Base-by-base conservation (phyloP, 2,888 invertebrate species). In the Ecliptopera silaceata region DNA sequence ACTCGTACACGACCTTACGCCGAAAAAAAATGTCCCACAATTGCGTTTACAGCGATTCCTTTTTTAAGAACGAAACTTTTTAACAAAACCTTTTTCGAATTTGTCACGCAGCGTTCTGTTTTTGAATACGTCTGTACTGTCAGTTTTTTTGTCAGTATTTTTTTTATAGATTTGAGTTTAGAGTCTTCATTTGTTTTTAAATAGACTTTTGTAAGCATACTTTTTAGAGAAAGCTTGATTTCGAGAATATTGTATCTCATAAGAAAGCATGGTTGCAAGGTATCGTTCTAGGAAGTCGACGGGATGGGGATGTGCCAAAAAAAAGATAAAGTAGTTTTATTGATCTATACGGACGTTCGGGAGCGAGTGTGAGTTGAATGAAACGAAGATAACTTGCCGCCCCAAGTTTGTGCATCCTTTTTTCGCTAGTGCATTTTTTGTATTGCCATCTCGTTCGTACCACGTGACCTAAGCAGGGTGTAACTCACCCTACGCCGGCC, bases 311-410 rank as follows among this genome's bases (percentile, higher is more conserved):
- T 90, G 91, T 91, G 92, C 92, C 92, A 91, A 92, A 92, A 92
- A n/a, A 91, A 91, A 92, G 91, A 92, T 92, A 92, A 92, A 92
- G 91, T 91, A 91, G 91, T 92, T 92, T 92, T 92, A 92, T 92
- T 92, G 92, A 92, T 92, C 92, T 91, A 91, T 87, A 90, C 90
- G 89, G 90, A 91, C 90, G 86, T 89, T 88, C 87, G 83, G 84
- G 87, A 80, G 86, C 86, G 85, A 89, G 90, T 91, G 89, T 88
- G 90, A 88, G 91, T 90, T 90, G 90, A 90, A 90, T 89, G 91
- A 82, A 90, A 90, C 90, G 91, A 91, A 91, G 91, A 91, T 91
- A 91, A 91, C 91, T 91, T 90, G 84, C 91, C 90, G 90, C 91
- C 91, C 91, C 87, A 85, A 81, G 76, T 74, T 84, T 69, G 63